Evolutionary conservation across 2,113 vertebrate genomes (phyloP), one percentile per base, ranked within the genome.

Genomic region (Murina feae): DNA sequence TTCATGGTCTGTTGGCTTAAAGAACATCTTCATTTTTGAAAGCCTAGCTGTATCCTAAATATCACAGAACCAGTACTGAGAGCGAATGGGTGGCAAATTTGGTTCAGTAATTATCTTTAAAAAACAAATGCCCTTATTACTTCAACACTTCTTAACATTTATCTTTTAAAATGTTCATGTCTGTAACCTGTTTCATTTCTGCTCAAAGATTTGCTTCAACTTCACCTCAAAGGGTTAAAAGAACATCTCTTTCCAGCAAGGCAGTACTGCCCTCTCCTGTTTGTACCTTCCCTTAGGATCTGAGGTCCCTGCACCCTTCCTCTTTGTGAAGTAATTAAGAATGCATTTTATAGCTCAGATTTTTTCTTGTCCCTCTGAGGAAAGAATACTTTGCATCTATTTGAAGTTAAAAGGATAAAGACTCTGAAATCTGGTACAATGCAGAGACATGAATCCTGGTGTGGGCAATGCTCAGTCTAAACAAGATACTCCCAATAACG

Each of bases 1-100:
- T 16, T 25, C 1, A 0, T 55, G 16, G 51, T 91, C 13, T 47
- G 2, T 83, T 71, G 90, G 6, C 37, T 80, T 75, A 75, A 92
- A 93, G 63, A 91, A 82, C 47, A 89, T 78, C 75, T 79, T 83
- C 28, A 30, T 60, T 83, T 91, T 21, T 76, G 76, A 92, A 82
- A 93, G 65, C 13, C 16, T 75, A 37, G 12, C 53, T 89, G 2
- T 28, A 76, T 32, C 37, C n/a, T 9, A 75, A 30, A 58, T 65
- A 55, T 16, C 44, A 82, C 14, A 83, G 39, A 58, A 6, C 79
- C 17, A 20, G 21, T 25, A 44, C 3, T 39, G 4, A 76, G 65
- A 89, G 13, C 82, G 60, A 66, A 42, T 3, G 18, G 30, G 58
- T 69, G 28, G 86, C 55, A 75, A 30, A 66, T 79, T 74, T 60